Evolutionary conservation across 2,113 vertebrate species (phyloP).

Genomic region (Marcusenius ussheri): DNA sequence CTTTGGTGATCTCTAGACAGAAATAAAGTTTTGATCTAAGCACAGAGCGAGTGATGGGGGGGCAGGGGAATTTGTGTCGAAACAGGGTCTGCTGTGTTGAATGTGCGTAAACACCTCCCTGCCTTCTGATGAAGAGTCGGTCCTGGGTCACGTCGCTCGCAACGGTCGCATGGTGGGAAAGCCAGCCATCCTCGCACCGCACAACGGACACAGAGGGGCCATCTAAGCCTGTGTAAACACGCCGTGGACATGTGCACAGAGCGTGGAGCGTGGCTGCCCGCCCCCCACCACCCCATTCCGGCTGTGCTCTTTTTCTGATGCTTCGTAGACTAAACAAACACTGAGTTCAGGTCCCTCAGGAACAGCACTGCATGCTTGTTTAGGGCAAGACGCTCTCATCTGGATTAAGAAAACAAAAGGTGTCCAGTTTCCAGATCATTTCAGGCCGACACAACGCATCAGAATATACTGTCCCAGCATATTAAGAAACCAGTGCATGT

Average conservation of each 20-base stretch:
- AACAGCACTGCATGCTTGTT: conserved; percentile 17
- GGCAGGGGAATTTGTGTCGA: neutral
- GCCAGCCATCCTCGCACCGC: neutral
- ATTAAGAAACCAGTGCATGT: neutral
- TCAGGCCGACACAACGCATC: neutral
- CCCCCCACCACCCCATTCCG: neutral
- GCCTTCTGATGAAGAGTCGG: neutral
- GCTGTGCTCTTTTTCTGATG: conserved; percentile 17
- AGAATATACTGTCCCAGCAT: neutral
- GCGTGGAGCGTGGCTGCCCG: neutral
- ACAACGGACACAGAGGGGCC: neutral
- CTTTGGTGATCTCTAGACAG: neutral
- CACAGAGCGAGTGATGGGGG: neutral
- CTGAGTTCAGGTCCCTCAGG: conserved; percentile 31
- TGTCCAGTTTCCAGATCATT: neutral
- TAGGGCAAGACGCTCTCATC: conserved; percentile 30
- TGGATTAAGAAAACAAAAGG: conserved; percentile 33
- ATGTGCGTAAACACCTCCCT: neutral
- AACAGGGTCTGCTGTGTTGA: neutral
- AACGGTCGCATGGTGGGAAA: neutral
- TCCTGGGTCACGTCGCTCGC: neutral
- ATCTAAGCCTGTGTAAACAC: neutral
- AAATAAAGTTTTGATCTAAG: neutral
- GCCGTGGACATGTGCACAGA: neutral
- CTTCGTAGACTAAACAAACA: conserved; percentile 44